Percentiles rank a stretch among this genome's conserved stretches.
These are phyloP conservation scores for Rhagonycha lutea DNA, from an alignment of 2,888 invertebrate genomes.

Conservation along the genomic window DNA sequence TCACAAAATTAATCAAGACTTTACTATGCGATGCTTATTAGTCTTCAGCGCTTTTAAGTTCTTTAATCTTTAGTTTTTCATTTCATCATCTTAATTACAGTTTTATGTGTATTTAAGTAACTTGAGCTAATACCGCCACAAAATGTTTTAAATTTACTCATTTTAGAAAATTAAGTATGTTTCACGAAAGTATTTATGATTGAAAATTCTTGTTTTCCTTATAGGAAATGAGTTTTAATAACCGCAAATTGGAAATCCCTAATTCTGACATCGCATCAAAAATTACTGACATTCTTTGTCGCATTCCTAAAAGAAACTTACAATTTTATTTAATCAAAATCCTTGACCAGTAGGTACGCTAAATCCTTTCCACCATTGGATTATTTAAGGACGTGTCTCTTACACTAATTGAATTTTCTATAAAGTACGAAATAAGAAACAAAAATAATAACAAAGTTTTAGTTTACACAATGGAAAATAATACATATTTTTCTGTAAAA, in stretches of 20 bases:
- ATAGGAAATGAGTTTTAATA: neutral
- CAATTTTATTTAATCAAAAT: neutral
- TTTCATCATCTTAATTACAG: conserved; percentile 13
- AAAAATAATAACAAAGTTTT: neutral
- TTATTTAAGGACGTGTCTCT: neutral
- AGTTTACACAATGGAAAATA: neutral
- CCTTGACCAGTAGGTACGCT: neutral
- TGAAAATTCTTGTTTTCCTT: neutral
- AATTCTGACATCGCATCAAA: neutral
- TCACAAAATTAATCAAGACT: conserved; percentile 14
- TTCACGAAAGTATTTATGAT: neutral
- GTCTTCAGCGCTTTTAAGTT: conserved; percentile 7
- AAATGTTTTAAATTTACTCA: neutral
- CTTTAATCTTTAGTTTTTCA: conserved; percentile 4
- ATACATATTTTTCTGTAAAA: neutral
- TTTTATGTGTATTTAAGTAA: conserved; percentile 2
- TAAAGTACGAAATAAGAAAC: neutral
- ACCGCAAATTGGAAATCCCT: neutral
- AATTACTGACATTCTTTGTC: neutral
- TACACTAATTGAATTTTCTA: neutral
- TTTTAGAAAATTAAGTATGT: neutral
- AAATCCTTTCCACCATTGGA: neutral
- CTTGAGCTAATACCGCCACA: neutral
- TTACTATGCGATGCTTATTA: conserved; percentile 9
- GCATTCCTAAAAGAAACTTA: neutral